These are phyloP conservation scores for Chrosomus eos DNA, from an alignment of 2,797 vertebrate genomes.

Conservation along the genomic window DNA sequence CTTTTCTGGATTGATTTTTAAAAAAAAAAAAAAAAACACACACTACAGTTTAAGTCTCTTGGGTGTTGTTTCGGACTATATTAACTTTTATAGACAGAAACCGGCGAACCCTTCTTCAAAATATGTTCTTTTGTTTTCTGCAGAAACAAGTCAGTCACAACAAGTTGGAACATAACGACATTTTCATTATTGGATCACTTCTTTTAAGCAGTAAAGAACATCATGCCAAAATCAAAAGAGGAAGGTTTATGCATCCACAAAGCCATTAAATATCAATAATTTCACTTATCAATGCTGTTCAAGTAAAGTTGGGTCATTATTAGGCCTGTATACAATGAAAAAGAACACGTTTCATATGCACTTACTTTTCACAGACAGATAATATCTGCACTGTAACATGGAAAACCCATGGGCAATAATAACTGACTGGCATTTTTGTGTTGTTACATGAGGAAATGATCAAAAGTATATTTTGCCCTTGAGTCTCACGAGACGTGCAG, in stretches of 20 bases:
- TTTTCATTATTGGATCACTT: not conserved
- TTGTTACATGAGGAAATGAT: conserved; percentile 1
- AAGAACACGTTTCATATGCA: not conserved
- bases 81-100: no score
- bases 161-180: not conserved
- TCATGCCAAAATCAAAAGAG: not conserved
- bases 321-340: not conserved
- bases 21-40: no score
- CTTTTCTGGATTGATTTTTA: no score
- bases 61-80: not conserved
- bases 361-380: not conserved
- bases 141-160: not conserved
- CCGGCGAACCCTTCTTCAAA: not conserved
- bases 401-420: not conserved
- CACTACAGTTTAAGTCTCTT: no score
- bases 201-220: not conserved
- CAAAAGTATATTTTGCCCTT: not conserved
- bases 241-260: not conserved
- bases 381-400: not conserved
- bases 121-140: not conserved
- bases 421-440: not conserved
- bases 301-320: not conserved
- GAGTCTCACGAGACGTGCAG: not conserved
- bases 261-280: not conserved
- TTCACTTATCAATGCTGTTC: not conserved